Base-by-base conservation (phyloP, 2,888 invertebrate species). In the Synanthedon formicaeformis region DNA sequence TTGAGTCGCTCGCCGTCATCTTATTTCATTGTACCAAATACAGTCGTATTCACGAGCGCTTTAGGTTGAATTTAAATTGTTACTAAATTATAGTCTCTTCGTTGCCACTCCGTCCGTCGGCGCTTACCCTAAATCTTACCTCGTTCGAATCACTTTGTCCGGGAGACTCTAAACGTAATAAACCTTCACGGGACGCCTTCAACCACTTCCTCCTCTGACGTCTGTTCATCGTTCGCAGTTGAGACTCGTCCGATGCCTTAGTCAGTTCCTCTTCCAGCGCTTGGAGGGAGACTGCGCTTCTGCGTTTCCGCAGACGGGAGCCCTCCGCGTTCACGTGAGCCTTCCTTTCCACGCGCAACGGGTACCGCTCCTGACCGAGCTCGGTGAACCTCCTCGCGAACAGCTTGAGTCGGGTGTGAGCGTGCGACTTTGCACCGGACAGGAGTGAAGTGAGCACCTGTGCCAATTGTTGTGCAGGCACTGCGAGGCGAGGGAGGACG, bases 401-500 rank as follows among this genome's bases (percentile, higher is more conserved):
- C 4, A 93, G 75, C 53, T 86, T 80, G 61, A 89, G 89, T 2
- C 92, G 81, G 41, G 89, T 87, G 61, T 89, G 89, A 1, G 89
- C 84, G 14, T 87, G 89, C 3, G 90, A 88, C 4, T 53, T 75
- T 73, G 58, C 86, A 63, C 53, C 85, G 71, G 67, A 81, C 82
- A 73, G 89, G 79, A 89, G 68, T 1, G 76, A 68, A 3, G 87
- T 73, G 49, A 95, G 67, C 60, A 90, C 77, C 2, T 78, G 69
- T 0, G 89, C 89, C 4, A 96, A 74, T 50, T 81, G 69, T 27
- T 74, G 67, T 0, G 91, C 88, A 60, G 93, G 90, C n/a, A 94
- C 91, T 8, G 90, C 88, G 52, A 96, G 76, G 59, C 91, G 90
- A 0, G 92, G 90, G 59, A 96, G 88, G 50, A 88, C 84, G 3